Evolutionary conservation across 2,888 invertebrate species (phyloP).

Genomic region (Thymelicus acteon): DNA sequence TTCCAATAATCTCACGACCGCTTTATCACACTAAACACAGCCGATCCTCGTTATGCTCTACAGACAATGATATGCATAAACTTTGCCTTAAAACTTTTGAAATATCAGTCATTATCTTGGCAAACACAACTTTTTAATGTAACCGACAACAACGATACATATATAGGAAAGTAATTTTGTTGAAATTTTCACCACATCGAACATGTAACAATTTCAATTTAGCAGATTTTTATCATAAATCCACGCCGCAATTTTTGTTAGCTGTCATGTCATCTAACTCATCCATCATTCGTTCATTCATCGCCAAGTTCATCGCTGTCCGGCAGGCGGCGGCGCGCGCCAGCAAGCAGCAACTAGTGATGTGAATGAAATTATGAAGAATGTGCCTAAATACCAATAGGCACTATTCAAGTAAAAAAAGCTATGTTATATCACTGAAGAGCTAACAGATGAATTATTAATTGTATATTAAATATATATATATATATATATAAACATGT

Average conservation of each 20-base stretch:
- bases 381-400: too few species aligned
- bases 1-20: conserved; percentile 64
- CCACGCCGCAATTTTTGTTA: conserved; percentile 81
- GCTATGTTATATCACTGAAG: too few species aligned
- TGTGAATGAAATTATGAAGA: background rate
- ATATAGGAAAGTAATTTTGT: conserved; percentile 12
- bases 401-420: too few species aligned
- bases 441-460: too few species aligned
- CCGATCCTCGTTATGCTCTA: conserved; percentile 69
- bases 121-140: conserved; percentile 56
- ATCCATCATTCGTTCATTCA: conserved; percentile 52
- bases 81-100: conserved; percentile 77
- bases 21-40: conserved; percentile 74
- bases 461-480: too few species aligned
- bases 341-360: background rate
- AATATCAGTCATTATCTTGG: conserved; percentile 75
- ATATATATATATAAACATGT: too few species aligned
- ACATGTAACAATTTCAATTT: conserved; percentile 48
- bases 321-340: conserved; percentile 1
- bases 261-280: conserved; percentile 65
- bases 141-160: conserved; percentile 53
- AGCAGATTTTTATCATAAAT: conserved; percentile 72
- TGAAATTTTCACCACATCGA: conserved; percentile 3
- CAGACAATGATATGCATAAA: conserved; percentile 83
- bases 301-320: too few species aligned